Evolutionary conservation across 2,797 vertebrate genomes (phyloP).

Genomic region (Enteromius viviparus): DNA sequence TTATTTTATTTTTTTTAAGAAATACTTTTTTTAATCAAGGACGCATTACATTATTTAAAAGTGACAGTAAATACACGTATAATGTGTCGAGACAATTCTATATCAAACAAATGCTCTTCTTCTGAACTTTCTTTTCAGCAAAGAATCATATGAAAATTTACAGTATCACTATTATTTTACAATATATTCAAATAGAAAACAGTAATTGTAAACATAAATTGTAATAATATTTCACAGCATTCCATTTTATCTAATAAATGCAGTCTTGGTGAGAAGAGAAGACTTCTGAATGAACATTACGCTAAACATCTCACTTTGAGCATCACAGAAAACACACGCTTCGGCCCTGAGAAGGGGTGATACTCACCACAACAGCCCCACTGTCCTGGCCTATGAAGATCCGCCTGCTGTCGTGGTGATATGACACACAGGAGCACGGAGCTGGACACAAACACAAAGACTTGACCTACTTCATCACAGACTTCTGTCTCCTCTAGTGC

Average conservation of each 20-base stretch:
- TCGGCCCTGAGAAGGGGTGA: background rate
- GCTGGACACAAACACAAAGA: slow-evolving; percentile 71
- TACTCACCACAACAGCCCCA: slow-evolving; percentile 91
- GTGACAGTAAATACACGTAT: background rate
- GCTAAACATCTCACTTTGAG: background rate
- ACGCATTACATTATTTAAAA: background rate
- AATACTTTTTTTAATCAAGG: background rate
- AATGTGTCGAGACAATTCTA: background rate
- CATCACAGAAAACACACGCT: background rate
- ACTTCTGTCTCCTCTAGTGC: background rate
- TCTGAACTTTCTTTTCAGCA: background rate
- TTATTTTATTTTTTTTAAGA: no score
- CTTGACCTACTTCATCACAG: background rate
- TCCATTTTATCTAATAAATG: background rate
- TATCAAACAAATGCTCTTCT: background rate
- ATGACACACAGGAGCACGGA: slow-evolving; percentile 91
- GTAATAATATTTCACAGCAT: background rate
- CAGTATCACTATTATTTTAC: background rate
- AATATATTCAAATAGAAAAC: background rate
- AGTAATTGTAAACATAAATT: background rate
- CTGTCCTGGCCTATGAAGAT: slow-evolving; percentile 98
- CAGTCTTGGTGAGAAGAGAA: background rate
- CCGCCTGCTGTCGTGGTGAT: slow-evolving; percentile 94
- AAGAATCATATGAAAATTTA: background rate
- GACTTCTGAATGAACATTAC: background rate